Evolutionary conservation across 2,113 vertebrate species (phyloP).

Genomic region (Glareola pratincola): DNA sequence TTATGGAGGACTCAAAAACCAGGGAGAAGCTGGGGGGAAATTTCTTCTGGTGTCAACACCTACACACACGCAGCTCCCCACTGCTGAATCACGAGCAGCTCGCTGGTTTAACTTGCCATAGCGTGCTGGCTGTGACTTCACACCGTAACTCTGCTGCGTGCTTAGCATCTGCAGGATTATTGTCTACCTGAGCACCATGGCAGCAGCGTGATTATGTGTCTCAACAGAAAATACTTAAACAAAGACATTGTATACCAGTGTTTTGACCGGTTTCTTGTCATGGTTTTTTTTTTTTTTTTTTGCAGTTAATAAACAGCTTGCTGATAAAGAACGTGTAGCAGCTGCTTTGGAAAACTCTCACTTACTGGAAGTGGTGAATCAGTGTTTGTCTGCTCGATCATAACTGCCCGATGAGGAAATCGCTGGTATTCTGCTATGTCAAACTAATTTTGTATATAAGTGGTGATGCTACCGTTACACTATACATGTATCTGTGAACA

Average conservation of each 20-base stretch:
- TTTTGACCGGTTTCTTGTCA: background rate
- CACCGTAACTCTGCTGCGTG: background rate
- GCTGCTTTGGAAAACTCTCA: conserved; percentile 95
- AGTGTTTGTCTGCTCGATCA: conserved; percentile 84
- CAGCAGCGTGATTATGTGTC: background rate
- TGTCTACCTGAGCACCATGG: background rate
- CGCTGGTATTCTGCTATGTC: background rate
- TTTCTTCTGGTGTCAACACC: background rate
- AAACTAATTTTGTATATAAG: background rate
- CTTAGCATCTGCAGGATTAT: background rate
- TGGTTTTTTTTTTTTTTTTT: no score
- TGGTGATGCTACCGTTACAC: background rate
- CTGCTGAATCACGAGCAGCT: background rate
- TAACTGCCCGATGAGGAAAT: conserved; percentile 19
- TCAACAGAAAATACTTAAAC: background rate
- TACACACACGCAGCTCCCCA: background rate
- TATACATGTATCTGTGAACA: background rate
- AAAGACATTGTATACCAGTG: background rate
- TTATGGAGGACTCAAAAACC: background rate
- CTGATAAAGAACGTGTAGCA: conserved; percentile 95
- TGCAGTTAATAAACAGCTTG: conserved; percentile 96
- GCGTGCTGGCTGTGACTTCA: background rate
- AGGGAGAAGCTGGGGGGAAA: background rate
- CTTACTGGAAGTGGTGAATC: conserved; percentile 95
- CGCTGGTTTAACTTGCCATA: background rate